Conservation (phyloP, 2,888 invertebrate genomes). For the Unio delphinus region DNA sequence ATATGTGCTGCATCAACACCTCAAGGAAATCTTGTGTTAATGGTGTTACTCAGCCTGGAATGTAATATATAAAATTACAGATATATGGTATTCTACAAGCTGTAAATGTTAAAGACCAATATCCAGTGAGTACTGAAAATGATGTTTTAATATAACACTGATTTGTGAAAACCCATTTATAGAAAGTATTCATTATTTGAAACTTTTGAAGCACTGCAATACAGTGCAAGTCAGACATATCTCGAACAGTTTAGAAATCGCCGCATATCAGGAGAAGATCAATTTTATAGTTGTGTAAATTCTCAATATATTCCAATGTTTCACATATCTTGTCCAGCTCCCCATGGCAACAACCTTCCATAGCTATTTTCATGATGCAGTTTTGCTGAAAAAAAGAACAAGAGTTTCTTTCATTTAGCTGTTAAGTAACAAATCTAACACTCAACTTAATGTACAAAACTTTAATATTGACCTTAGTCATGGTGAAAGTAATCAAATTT, state of each 20-base stretch:
- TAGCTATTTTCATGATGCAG: slow-evolving; percentile 75
- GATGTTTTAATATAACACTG: too few relatives aligned
- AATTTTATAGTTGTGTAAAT: slow-evolving; percentile 82
- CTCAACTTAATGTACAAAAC: too few relatives aligned
- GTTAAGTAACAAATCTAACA: not conserved
- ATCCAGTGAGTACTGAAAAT: too few relatives aligned
- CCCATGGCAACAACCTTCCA: slow-evolving; percentile 99
- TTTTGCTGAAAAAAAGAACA: slow-evolving; percentile 2
- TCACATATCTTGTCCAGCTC: slow-evolving; percentile 96
- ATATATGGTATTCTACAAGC: too few relatives aligned
- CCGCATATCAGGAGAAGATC: slow-evolving; percentile 97
- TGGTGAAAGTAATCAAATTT: too few relatives aligned
- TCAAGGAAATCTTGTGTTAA: too few relatives aligned
- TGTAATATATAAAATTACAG: too few relatives aligned
- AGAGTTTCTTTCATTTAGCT: not conserved
- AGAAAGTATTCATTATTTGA: slow-evolving; percentile 89
- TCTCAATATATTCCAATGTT: slow-evolving; percentile 83
- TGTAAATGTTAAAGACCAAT: too few relatives aligned
- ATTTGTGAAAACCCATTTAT: slow-evolving; percentile 79
- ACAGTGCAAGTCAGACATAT: slow-evolving; percentile 87
- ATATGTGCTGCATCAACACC: too few relatives aligned
- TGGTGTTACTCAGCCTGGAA: too few relatives aligned
- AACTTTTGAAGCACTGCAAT: slow-evolving; percentile 98
- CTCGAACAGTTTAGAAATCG: slow-evolving; percentile 96
- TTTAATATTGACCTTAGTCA: too few relatives aligned